A percentile compares a stretch with the other conserved stretches of the same genome.
phyloP scores from a whole-genome alignment of 2,797 vertebrate species.

The Epinephelus coioides region DNA sequence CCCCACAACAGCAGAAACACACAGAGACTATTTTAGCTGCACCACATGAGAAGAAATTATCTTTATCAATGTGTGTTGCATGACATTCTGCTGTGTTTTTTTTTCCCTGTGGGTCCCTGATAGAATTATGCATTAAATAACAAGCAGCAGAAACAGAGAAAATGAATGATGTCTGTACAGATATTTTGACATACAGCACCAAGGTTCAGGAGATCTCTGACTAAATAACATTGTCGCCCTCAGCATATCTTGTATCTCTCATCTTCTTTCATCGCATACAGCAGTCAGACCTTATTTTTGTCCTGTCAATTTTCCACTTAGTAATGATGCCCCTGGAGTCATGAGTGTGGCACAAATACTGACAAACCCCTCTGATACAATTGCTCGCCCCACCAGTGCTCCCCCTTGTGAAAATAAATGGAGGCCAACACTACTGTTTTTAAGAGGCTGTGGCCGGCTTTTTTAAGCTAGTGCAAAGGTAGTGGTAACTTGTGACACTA shows the following conservation, averaged over 20 bases:
- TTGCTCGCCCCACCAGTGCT: too few relatives aligned
- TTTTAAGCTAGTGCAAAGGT: too few relatives aligned
- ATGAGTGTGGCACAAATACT: constrained; percentile 11
- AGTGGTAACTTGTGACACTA: too few relatives aligned
- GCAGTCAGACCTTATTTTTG: constrained; percentile 13
- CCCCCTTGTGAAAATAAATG: neutral
- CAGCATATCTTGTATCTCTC: too few relatives aligned
- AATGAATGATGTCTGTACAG: constrained; percentile 26
- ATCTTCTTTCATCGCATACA: neutral
- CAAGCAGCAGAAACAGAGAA: constrained; percentile 23
- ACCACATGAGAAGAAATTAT: constrained; percentile 71
- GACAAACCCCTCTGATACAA: neutral
- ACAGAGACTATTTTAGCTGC: constrained; percentile 61
- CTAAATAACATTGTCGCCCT: neutral
- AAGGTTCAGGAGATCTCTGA: constrained; percentile 4
- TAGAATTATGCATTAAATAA: constrained; percentile 51
- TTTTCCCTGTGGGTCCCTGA: constrained; percentile 44
- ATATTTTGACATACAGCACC: constrained; percentile 10
- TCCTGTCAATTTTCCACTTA: neutral
- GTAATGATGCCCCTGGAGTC: constrained; percentile 8
- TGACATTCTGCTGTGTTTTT: constrained; percentile 61
- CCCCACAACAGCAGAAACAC: constrained; percentile 76
- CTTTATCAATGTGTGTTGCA: constrained; percentile 66
- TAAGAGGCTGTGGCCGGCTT: too few relatives aligned
- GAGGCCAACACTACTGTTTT: too few relatives aligned